phyloP scores from a whole-genome alignment of 2,797 vertebrate species.

The Artibeus jamaicensis region DNA sequence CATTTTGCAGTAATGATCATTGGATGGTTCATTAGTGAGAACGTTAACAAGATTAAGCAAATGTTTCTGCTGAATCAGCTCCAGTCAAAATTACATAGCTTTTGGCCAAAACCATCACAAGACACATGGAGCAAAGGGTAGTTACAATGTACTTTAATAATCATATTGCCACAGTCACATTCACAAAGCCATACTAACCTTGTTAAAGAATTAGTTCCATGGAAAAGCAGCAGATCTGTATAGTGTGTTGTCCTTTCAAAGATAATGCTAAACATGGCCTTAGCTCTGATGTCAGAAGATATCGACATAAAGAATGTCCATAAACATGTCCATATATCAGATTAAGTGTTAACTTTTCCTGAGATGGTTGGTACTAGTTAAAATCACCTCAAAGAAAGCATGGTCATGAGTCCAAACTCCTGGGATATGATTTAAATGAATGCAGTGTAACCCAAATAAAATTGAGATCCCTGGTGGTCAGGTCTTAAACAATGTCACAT shows the following conservation, averaged over 20 bases:
- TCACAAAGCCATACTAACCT: not conserved
- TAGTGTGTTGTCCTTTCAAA: not conserved
- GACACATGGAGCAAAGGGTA: not conserved
- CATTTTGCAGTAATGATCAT: not conserved
- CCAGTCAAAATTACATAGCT: slow-evolving; percentile 3
- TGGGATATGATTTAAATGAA: not conserved
- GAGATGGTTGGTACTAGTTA: not conserved
- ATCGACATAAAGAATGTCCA: not conserved
- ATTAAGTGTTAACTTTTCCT: not conserved
- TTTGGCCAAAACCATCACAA: slow-evolving; percentile 20
- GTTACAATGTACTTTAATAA: not conserved
- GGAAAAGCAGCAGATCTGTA: not conserved
- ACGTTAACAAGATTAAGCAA: slow-evolving; percentile 47
- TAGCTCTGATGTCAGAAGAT: not conserved
- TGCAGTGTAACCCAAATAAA: not conserved
- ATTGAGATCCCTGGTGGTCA: not conserved
- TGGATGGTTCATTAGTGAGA: not conserved
- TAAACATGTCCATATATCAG: not conserved
- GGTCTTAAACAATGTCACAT: not conserved
- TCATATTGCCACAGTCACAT: not conserved
- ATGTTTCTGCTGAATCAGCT: slow-evolving; percentile 41
- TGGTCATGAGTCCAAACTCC: not conserved
- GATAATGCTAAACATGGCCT: not conserved
- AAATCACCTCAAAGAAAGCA: not conserved
- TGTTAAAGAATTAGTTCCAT: not conserved